Evolutionary conservation across 2,888 invertebrate genomes (phyloP).

Genomic region (Lycia hirtaria): DNA sequence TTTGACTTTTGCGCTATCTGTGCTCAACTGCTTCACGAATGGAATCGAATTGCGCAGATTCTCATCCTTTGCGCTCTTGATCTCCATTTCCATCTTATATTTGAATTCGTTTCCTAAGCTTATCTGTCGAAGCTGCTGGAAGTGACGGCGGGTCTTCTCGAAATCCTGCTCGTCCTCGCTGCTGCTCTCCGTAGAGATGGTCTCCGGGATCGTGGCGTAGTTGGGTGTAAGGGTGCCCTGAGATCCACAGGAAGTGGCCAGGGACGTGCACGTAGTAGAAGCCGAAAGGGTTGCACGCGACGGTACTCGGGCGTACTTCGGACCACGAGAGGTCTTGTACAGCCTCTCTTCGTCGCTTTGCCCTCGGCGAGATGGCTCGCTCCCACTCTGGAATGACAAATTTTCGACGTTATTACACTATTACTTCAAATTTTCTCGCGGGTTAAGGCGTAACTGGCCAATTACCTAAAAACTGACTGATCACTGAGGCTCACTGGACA

Average conservation of each 20-base stretch:
- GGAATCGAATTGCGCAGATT: conserved; percentile 87
- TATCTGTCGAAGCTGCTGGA: conserved; percentile 86
- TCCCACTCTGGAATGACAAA: conserved; percentile 71
- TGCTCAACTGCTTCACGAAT: conserved; percentile 86
- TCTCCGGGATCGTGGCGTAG: conserved; percentile 76
- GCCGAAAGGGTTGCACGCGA: conserved; percentile 82
- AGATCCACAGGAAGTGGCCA: conserved; percentile 82
- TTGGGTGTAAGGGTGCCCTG: conserved; percentile 77
- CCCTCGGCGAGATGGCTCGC: conserved; percentile 72
- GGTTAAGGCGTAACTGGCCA: conserved; percentile 39
- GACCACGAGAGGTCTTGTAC: conserved; percentile 68
- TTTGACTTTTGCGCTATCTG: conserved; percentile 85
- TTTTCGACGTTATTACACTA: conserved; percentile 30
- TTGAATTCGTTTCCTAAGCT: conserved; percentile 87
- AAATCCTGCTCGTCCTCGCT: conserved; percentile 83
- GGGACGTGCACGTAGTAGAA: conserved; percentile 86
- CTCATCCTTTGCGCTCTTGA: conserved; percentile 85
- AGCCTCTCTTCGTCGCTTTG: conserved; percentile 79
- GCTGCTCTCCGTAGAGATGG: conserved; percentile 76
- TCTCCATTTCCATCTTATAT: conserved; percentile 88
- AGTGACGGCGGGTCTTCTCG: conserved; percentile 84
- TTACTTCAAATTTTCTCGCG: not conserved
- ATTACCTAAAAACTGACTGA: conserved; percentile 52
- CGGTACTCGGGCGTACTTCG: conserved; percentile 80
- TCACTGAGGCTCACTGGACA: conserved; percentile 61